A percentile compares a stretch with the other conserved stretches of the same genome.
Conservation (phyloP, 2,113 vertebrate genomes). For the Ceuthmochares aereus region DNA sequence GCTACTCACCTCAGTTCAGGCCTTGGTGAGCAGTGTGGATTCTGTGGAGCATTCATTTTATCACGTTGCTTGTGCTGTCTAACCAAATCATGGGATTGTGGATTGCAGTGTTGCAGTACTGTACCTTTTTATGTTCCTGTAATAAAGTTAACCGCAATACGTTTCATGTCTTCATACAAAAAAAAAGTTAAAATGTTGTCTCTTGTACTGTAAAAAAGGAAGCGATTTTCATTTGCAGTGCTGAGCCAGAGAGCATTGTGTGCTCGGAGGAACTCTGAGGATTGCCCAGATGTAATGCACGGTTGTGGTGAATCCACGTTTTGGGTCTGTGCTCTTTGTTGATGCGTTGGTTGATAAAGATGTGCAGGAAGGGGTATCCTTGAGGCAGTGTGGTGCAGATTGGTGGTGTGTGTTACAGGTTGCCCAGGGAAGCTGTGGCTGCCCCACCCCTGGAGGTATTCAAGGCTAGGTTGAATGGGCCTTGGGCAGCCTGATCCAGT, state of each 20-base stretch:
- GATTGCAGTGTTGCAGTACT: slow-evolving; percentile 26
- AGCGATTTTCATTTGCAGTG: background rate
- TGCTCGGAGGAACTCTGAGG: background rate
- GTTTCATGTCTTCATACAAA: slow-evolving; percentile 6
- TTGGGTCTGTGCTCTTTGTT: background rate
- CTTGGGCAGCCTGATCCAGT: no score
- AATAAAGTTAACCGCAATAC: slow-evolving; percentile 43
- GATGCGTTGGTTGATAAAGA: background rate
- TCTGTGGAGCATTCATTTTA: background rate
- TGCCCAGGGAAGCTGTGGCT: no score
- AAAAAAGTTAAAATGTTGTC: background rate
- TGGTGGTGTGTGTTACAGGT: background rate
- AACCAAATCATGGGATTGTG: background rate
- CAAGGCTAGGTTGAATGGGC: no score
- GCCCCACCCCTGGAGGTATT: no score
- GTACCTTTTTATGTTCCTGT: slow-evolving; percentile 19
- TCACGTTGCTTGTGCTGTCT: background rate
- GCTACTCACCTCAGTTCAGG: background rate
- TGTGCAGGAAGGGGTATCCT: background rate
- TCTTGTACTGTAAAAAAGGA: background rate
- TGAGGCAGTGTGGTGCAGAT: background rate
- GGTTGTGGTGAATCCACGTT: background rate
- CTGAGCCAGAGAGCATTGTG: background rate
- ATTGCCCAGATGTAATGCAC: background rate
- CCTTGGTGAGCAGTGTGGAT: background rate